Conservation (phyloP, 2,797 vertebrate genomes). For the Cichlasoma orientale region DNA sequence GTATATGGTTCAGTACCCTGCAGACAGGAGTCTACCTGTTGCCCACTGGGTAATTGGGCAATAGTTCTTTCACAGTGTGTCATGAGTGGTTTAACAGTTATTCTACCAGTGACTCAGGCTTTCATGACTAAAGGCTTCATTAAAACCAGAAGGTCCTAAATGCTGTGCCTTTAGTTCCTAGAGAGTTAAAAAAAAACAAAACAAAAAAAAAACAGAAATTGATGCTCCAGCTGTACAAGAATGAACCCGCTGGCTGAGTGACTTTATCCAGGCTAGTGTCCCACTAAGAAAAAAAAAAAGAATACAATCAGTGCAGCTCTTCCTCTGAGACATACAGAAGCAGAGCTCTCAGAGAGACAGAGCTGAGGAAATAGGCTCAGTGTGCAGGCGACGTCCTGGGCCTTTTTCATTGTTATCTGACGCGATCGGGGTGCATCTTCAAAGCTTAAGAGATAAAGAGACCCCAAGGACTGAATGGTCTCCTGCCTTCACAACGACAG, state of each 20-base stretch:
- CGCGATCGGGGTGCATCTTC: slow-evolving; percentile 70
- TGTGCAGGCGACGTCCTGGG: slow-evolving; percentile 65
- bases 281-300: background rate
- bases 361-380: slow-evolving; percentile 74
- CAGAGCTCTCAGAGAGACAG: background rate
- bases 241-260: background rate
- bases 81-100: background rate
- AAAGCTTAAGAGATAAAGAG: slow-evolving; percentile 73
- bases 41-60: background rate
- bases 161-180: background rate
- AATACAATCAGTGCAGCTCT: slow-evolving; percentile 6
- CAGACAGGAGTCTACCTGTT: background rate
- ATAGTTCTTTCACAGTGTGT: background rate
- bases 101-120: background rate
- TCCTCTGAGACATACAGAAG: background rate
- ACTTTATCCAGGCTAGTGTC: background rate
- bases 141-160: background rate
- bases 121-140: background rate
- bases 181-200: background rate
- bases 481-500: slow-evolving; percentile 61
- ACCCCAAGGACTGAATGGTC: slow-evolving; percentile 54
- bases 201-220: background rate
- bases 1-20: background rate
- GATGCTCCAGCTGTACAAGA: background rate
- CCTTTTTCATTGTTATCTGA: slow-evolving; percentile 67